These are phyloP conservation scores for Brachirus orientalis DNA, from an alignment of 2,113 vertebrate species.

Conservation along the genomic window DNA sequence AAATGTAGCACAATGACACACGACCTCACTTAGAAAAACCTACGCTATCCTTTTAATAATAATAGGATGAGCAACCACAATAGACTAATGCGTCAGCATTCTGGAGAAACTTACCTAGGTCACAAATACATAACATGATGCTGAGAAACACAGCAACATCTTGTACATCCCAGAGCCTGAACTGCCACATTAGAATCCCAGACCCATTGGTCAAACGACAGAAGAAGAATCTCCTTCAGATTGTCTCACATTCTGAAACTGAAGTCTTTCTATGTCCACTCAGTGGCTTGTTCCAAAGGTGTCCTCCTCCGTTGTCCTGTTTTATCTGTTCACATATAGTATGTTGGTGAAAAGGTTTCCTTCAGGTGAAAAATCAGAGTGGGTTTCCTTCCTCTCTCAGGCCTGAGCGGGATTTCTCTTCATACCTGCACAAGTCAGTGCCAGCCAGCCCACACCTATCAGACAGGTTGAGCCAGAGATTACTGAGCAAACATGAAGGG, in stretches of 20 bases:
- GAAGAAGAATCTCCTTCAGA: slow-evolving; percentile 48
- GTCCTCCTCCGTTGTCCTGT: not conserved
- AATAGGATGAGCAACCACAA: not conserved
- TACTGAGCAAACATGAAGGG: slow-evolving; percentile 47
- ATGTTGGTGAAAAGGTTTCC: not conserved
- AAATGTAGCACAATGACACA: too few species aligned
- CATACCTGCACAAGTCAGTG: slow-evolving; percentile 42
- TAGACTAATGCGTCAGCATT: not conserved
- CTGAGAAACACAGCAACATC: slow-evolving; percentile 65
- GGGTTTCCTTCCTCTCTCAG: slow-evolving; percentile 28
- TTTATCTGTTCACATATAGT: not conserved
- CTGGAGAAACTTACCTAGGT: slow-evolving; percentile 65
- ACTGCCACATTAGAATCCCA: slow-evolving; percentile 67
- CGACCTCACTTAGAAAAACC: too few species aligned
- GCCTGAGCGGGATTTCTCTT: slow-evolving; percentile 28
- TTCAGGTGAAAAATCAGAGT: not conserved
- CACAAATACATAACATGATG: slow-evolving; percentile 55
- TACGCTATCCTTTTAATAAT: not conserved
- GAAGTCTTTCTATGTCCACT: not conserved
- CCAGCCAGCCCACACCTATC: slow-evolving; percentile 57
- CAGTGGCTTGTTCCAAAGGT: not conserved
- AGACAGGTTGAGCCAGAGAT: slow-evolving; percentile 68
- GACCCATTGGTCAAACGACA: slow-evolving; percentile 55
- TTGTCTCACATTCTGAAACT: slow-evolving; percentile 40
- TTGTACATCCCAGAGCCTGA: slow-evolving; percentile 59